Percentiles rank a stretch among this genome's conserved stretches.
These are phyloP conservation scores for Prostheceraeus crozeri DNA, from an alignment of 2,888 invertebrate species.

Conservation along the genomic window DNA sequence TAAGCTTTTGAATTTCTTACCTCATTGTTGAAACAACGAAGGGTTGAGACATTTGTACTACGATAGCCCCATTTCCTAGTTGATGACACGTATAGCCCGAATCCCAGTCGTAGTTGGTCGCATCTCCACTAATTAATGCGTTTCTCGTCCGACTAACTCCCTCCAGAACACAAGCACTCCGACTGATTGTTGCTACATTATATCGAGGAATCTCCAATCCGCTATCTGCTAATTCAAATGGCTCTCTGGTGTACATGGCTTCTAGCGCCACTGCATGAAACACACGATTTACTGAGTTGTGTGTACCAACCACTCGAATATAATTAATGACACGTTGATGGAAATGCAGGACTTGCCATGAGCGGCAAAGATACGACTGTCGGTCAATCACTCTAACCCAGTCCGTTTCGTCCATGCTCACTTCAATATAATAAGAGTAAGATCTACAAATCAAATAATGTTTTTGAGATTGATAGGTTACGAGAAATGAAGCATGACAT, in stretches of 20 bases:
- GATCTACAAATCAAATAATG: constrained; percentile 76
- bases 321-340: constrained; percentile 73
- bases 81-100: constrained; percentile 95
- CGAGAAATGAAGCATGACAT: no score
- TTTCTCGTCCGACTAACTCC: constrained; percentile 87
- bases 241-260: constrained; percentile 67
- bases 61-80: constrained; percentile 69
- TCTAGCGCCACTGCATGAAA: constrained; percentile 89
- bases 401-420: constrained; percentile 86
- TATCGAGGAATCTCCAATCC: constrained; percentile 68
- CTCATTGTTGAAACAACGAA: constrained; percentile 81
- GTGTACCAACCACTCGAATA: constrained; percentile 67
- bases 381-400: constrained; percentile 91
- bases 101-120: constrained; percentile 92
- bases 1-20: constrained; percentile 42
- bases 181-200: constrained; percentile 83
- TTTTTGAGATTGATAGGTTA: no score
- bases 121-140: constrained; percentile 88
- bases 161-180: constrained; percentile 85
- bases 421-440: constrained; percentile 85
- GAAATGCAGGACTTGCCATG: constrained; percentile 92
- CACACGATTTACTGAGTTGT: constrained; percentile 85
- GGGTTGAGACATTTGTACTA: constrained; percentile 90
- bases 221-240: no score
- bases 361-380: constrained; percentile 80